These are phyloP conservation scores for Mesoligia furuncula DNA, from an alignment of 2,888 invertebrate genomes.

Conservation along the genomic window DNA sequence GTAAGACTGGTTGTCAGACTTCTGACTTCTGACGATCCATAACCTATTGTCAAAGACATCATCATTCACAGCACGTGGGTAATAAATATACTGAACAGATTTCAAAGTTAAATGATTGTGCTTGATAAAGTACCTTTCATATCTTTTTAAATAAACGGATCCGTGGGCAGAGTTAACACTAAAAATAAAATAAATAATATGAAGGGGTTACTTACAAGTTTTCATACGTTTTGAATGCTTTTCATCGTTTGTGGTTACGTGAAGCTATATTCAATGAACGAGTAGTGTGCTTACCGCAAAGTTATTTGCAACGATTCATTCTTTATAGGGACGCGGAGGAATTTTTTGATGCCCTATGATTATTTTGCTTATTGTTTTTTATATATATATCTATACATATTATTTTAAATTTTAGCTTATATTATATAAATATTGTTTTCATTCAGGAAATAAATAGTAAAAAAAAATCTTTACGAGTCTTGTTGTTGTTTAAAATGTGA, in stretches of 20 bases:
- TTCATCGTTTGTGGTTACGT: constrained; percentile 27
- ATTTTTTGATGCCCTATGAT: no score
- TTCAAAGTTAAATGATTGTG: no score
- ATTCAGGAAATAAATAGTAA: no score
- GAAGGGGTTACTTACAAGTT: not conserved
- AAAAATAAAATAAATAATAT: not conserved
- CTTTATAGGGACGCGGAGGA: no score
- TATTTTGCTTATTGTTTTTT: no score
- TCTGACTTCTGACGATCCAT: not conserved
- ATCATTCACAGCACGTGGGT: not conserved
- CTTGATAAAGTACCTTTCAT: no score
- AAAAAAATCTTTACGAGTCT: not conserved
- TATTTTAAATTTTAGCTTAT: no score
- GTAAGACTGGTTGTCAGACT: no score
- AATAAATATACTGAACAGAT: not conserved
- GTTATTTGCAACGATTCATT: constrained; percentile 6
- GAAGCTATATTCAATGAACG: constrained; percentile 12
- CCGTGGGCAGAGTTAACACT: not conserved
- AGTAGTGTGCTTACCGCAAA: constrained; percentile 18
- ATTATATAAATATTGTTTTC: no score
- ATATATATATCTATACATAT: no score
- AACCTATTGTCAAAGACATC: not conserved
- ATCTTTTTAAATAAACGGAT: no score
- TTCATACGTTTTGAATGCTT: constrained; percentile 17
- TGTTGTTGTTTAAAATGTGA: not conserved